Evolutionary conservation across 30 jellyfish, hydroid and myxozoan genomes (phyloP), one percentile per base, ranked within the genome.

Genomic region (Phacellophora camtschatica): DNA sequence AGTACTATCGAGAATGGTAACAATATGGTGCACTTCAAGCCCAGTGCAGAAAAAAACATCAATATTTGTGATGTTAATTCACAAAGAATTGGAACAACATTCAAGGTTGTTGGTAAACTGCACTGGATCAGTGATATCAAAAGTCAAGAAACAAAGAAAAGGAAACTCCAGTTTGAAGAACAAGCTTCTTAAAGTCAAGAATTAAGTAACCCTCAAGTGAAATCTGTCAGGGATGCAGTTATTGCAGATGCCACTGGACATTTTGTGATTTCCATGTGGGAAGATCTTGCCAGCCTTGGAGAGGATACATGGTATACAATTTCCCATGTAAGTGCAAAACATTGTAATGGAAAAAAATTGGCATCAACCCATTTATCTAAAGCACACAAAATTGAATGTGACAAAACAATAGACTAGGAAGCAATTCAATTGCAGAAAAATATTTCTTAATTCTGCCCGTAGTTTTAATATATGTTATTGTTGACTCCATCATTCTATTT

Each of bases 301-400:
- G 86, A 50, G 54, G 7, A 20, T n/a, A 25, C 76, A 16, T 73
- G 86, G 86, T 71, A 71, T 18, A 18, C 32, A 36, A 48, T 73
- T 35, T 23, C 73, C 4, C 7, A 39, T 39, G 51, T 39, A 7
- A 39, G 10, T 5, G 13, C 51, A 39, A 39, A 39, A 13, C 51
- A 5, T 39, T 39, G 13, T 39, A 39, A 51, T 22, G 66, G 66
- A 8, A 11, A 6, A 13, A 39, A 39, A 13, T 39, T 39, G 51
- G 13, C 51, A 39, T 39, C 51, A 7, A 39, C 51, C 7, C 51
- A 39, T 7, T 39, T 5, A 5, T 39, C 51, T 13, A 39, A 7
- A 13, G 51, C 51, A 5, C 51, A 39, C 7, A 39, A 39, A 39
- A 5, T 39, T 7, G 51, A 39, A 39, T 5, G 11, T 39, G 51